A percentile compares a stretch with the other conserved stretches of the same genome.
These are phyloP conservation scores for Forbesichthys papilliferus DNA, from an alignment of 2,113 vertebrate species.

Conservation along the genomic window DNA sequence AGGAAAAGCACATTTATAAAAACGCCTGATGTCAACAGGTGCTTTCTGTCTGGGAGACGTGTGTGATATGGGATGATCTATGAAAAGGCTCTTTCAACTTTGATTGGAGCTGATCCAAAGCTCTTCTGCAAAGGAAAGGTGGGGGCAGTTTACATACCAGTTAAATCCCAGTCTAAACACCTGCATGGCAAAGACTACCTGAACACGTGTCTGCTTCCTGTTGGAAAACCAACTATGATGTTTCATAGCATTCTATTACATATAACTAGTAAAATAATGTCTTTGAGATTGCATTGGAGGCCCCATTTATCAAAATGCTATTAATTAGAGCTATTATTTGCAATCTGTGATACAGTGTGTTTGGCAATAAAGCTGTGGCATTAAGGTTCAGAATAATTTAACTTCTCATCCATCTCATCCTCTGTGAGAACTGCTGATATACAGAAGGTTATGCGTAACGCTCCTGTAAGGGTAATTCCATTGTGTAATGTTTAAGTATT, in stretches of 20 bases:
- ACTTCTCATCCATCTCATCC: conserved; percentile 2
- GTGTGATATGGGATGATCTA: conserved; percentile 33
- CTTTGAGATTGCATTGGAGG: conserved; percentile 9
- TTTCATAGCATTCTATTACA: conserved; percentile 1
- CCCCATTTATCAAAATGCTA: conserved; percentile 8
- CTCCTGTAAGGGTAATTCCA: conserved; percentile 18
- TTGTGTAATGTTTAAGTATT: conserved; percentile 52
- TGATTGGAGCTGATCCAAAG: conserved; percentile 33
- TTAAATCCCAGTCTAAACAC: conserved; percentile 70
- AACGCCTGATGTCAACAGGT: conserved; percentile 41
- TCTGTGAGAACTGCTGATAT: conserved; percentile 13
- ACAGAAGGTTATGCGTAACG: neutral
- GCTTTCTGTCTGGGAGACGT: conserved; percentile 19
- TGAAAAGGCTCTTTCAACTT: conserved; percentile 46
- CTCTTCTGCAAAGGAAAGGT: conserved; percentile 20
- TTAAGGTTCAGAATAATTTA: conserved; percentile 10
- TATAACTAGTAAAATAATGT: neutral
- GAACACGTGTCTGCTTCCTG: conserved; percentile 47
- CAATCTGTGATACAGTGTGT: too few species aligned
- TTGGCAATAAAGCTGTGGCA: neutral
- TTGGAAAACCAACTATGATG: conserved; percentile 18
- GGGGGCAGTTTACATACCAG: conserved; percentile 58
- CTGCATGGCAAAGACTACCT: conserved; percentile 48
- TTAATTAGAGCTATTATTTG: conserved; percentile 13
- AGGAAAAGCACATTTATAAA: neutral